Base-by-base conservation (phyloP, 1,140 invertebrate species). In the Kradibia gibbosae region DNA sequence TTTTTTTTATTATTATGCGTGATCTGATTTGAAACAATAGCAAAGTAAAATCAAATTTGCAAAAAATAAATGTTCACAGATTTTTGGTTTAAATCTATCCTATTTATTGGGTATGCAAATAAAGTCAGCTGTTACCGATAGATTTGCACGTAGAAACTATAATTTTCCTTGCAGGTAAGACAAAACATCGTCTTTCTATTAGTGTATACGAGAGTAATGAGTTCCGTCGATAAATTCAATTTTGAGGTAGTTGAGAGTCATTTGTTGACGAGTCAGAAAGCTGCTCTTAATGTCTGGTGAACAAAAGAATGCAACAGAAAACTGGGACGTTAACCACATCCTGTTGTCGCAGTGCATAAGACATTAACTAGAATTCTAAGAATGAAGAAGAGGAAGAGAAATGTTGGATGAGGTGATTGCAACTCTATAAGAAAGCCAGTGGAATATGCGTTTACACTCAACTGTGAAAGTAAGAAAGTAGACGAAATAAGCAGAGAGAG, bases 111-210 rank as follows among this genome's bases (percentile, higher is more conserved):
- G n/a, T n/a, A n/a, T n/a, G n/a, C n/a, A n/a, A n/a, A n/a, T n/a
- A n/a, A n/a, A 17, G 13, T n/a, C 55, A 10, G 25, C 22, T n/a
- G 2, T 55, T 55, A 55, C 22, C 55, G 78, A 67, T 45, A 11
- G 3, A 72, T 74, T 83, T 78, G 67, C 10, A 50, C 70, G 76
- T 48, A 67, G 81, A 70, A 81, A 67, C 83, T 80, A 83, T 77
- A 84, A 73, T 81, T 84, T 34, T 72, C 42, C n/a, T 45, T n/a
- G 77, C 45, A 48, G 76, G 55, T 22, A 74, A 81, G 79, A 73
- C 83, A 74, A 83, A 82, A 77, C 83, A 50, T 85, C 81, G 81
- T 84, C 78, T 84, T 85, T 81, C 57, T 57, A 81, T 55, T 57
- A 45, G 1, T 0, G 79, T 67, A 72, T 80, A 67, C 5, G 34